A percentile compares a stretch with the other conserved stretches of the same genome.
Evolutionary conservation across 1,140 invertebrate genomes (phyloP).

Genomic region (Holcopasites calliopsidis): DNA sequence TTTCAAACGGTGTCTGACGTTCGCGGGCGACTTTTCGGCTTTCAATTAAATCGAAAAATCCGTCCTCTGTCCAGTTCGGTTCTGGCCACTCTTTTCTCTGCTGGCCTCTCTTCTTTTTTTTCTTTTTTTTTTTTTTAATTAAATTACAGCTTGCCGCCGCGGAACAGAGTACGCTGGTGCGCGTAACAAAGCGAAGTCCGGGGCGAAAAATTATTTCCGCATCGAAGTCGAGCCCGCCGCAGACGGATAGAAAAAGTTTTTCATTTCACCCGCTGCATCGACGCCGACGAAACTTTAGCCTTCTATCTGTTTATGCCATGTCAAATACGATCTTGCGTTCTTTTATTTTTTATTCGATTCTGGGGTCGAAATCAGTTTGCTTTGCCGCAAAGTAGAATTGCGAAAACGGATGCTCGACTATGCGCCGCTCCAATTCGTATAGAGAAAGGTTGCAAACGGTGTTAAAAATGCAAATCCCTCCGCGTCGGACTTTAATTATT

Average conservation of each 20-base stretch:
- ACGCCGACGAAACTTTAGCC: background rate
- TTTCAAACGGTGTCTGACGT: constrained; percentile 12
- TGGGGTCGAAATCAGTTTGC: background rate
- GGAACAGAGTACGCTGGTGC: background rate
- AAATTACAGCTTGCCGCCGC: constrained; percentile 33
- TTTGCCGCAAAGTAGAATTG: background rate
- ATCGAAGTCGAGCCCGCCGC: background rate
- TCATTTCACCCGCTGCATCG: constrained; percentile 9
- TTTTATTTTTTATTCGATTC: background rate
- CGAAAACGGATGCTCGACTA: background rate
- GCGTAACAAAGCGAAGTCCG: constrained; percentile 11
- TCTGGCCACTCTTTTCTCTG: background rate
- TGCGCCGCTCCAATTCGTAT: background rate
- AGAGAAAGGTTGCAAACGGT: background rate
- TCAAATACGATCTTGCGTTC: background rate
- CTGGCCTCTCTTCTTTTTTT: background rate
- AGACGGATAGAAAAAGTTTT: constrained; percentile 35
- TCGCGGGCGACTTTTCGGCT: constrained; percentile 45
- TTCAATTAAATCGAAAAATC: constrained; percentile 59
- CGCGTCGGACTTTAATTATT: background rate
- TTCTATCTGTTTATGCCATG: background rate
- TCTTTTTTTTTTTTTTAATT: constrained; percentile 47
- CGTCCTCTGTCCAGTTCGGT: background rate
- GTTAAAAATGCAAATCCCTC: background rate
- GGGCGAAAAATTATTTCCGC: constrained; percentile 42